Evolutionary conservation across 2,797 vertebrate species (phyloP), one percentile per base, ranked within the genome.

Genomic region (Pachyuromys duprasi): DNA sequence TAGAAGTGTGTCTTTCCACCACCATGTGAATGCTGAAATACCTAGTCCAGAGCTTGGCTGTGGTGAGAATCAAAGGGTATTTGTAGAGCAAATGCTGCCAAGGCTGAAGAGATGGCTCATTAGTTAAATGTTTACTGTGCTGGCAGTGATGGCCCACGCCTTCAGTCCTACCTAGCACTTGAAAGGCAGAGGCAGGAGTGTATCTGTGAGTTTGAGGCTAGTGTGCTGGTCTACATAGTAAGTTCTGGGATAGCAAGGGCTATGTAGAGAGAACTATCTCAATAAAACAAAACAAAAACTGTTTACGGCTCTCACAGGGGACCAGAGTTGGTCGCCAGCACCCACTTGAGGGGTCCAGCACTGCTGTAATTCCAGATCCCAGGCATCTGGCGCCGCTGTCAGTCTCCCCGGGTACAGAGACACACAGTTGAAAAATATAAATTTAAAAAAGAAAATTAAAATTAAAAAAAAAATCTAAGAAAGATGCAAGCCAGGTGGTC

Each of bases 21-120:
- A 72, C 69, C 36, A 6, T 0, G n/a, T 24, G n/a, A 17, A 13
- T 0, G 2, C 45, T 70, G 1, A 31, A 45, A 53, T 39, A 3
- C 20, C 26, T 20, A 45, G 53, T 31, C 49, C 26, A 18, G 74
- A 1, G 42, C 60, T 49, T 76, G 88, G 42, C 15, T 7, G 4
- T 2, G 6, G 22, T 70, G 26, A 26, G 26, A 65, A 13, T 67
- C 0, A 0, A 3, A 4, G 67, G 22, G 4, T 26, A 26, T 88
- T 65, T 89, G 49, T 65, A 45, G 9, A 81, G 72, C 90, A 86
- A 84, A 42, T 36, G 53, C 53, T 57, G 63, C 15, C 67, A 18
- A 79, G 36, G 67, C 49, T 57, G n/a, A n/a, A 87, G 84, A 39
- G 28, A 72, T 15, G 26, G 49, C 67, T 20, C 67, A 12, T 12